A percentile compares a stretch with the other conserved stretches of the same genome.
phyloP scores from a whole-genome alignment of 1,140 invertebrate genomes.

The Micrasema longulum region DNA sequence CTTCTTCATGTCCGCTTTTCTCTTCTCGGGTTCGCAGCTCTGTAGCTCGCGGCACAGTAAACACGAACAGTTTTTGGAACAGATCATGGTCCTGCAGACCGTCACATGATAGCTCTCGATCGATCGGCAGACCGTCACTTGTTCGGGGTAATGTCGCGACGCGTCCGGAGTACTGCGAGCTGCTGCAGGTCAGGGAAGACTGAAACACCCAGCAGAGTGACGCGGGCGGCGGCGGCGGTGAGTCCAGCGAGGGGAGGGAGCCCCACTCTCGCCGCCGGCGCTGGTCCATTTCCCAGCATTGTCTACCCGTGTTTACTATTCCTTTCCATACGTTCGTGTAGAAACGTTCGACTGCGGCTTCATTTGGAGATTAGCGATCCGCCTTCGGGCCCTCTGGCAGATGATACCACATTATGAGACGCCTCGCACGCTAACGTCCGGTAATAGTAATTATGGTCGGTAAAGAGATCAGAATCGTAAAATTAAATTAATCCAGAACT shows the following conservation, averaged over 20 bases:
- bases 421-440: no score
- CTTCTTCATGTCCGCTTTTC: conserved; percentile 56
- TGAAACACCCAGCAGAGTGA: conserved; percentile 40
- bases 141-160: not conserved
- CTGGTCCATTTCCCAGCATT: conserved; percentile 54
- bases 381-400: conserved; percentile 8
- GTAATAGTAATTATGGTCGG: no score
- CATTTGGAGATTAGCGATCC: conserved; percentile 36
- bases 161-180: conserved; percentile 15
- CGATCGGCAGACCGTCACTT: conserved; percentile 10
- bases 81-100: conserved; percentile 63
- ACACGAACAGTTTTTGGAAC: conserved; percentile 69
- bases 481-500: no score
- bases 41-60: conserved; percentile 71
- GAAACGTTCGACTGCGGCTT: conserved; percentile 17
- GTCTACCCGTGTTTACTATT: conserved; percentile 52
- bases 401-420: not conserved
- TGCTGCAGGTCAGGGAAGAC: conserved; percentile 13
- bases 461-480: not conserved
- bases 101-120: conserved; percentile 44
- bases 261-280: conserved; percentile 26
- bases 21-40: conserved; percentile 62
- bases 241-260: conserved; percentile 11
- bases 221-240: conserved; percentile 34
- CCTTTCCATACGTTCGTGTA: conserved; percentile 44